A percentile compares a stretch with the other conserved stretches of the same genome.
Evolutionary conservation across 2,797 vertebrate species (phyloP).

Genomic region (Vipera ursinii): DNA sequence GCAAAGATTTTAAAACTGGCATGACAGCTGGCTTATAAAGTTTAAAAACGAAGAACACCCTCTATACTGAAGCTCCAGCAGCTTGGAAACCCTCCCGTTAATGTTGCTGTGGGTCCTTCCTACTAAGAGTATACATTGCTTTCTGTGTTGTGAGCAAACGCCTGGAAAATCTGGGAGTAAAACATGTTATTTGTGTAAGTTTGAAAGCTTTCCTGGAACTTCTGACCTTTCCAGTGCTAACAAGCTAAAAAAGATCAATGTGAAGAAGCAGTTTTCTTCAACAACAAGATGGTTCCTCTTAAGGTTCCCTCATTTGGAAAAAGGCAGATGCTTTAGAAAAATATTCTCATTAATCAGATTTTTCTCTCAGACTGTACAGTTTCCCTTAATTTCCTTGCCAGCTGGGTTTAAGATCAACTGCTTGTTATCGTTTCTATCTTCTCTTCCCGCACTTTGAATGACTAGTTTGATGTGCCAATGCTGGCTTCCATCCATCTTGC

Average conservation of each 20-base stretch:
- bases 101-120: neutral
- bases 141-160: neutral
- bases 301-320: conserved; percentile 2
- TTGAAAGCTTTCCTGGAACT: neutral
- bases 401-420: conserved; percentile 35
- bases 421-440: neutral
- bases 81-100: neutral
- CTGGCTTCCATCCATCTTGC: neutral
- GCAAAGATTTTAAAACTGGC: neutral
- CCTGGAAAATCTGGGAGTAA: neutral
- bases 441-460: neutral
- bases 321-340: conserved; percentile 7
- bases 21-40: neutral
- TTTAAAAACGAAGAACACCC: neutral
- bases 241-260: conserved; percentile 7
- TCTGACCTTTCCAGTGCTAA: neutral
- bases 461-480: conserved; percentile 14
- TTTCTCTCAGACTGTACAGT: neutral
- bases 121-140: neutral
- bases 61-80: neutral
- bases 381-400: conserved; percentile 17
- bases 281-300: conserved; percentile 6
- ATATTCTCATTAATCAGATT: neutral
- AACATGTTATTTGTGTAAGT: neutral
- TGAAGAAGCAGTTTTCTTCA: neutral